A percentile compares a stretch with the other conserved stretches of the same genome.
Conservation (phyloP, 2,797 vertebrate species). For the Clarias fuscus region DNA sequence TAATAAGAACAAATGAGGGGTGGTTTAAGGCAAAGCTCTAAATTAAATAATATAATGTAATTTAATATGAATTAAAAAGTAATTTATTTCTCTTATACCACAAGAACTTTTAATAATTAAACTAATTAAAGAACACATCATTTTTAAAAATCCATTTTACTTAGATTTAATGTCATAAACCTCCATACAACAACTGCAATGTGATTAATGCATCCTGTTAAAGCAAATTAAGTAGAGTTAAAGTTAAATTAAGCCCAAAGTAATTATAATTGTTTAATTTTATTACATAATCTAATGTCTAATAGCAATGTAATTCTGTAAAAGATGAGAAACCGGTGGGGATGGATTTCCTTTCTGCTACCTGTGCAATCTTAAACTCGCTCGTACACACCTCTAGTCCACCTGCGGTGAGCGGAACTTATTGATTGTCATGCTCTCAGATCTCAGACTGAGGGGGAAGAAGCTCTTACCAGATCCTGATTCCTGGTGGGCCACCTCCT, state of each 20-base stretch:
- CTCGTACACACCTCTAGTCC: background rate
- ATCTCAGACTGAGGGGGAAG: constrained; percentile 15
- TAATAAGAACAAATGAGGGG: no score
- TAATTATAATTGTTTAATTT: background rate
- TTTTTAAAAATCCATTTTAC: background rate
- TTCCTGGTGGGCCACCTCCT: constrained; percentile 1
- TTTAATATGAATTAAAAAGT: background rate
- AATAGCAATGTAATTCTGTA: background rate
- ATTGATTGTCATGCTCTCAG: constrained; percentile 36
- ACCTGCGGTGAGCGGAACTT: constrained; percentile 13
- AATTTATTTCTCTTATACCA: background rate
- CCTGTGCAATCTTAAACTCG: background rate
- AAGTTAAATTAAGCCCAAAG: background rate
- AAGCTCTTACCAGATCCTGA: background rate
- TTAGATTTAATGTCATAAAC: background rate
- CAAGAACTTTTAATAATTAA: background rate
- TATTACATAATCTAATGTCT: background rate
- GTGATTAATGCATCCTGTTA: background rate
- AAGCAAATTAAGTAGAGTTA: background rate
- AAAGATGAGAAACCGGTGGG: background rate
- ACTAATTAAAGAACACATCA: background rate
- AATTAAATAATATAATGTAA: background rate
- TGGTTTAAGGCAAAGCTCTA: no score
- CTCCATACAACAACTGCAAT: background rate
- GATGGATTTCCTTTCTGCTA: background rate